These are phyloP conservation scores for Australoheros facetus DNA, from an alignment of 2,797 vertebrate genomes.

Conservation along the genomic window DNA sequence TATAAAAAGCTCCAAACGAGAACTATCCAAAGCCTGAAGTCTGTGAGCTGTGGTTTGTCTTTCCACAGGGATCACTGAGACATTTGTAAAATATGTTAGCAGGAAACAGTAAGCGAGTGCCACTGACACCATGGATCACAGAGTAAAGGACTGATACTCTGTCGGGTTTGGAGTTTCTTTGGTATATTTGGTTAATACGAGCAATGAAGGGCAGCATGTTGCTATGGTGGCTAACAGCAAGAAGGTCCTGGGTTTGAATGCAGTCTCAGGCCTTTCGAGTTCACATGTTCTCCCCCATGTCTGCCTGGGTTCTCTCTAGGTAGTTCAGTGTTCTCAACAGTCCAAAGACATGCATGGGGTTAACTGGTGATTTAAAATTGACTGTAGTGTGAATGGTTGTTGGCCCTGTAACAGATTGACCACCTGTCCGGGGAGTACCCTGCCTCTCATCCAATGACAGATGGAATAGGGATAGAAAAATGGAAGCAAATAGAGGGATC, in stretches of 20 bases:
- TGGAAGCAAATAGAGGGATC: background rate
- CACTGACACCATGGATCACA: background rate
- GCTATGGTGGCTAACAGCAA: background rate
- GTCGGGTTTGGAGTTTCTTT: background rate
- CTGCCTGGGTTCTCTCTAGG: background rate
- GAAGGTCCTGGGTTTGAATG: background rate
- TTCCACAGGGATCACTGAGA: accelerated
- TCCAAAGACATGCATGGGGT: accelerated
- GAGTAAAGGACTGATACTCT: background rate
- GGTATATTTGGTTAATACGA: background rate
- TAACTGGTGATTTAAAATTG: background rate
- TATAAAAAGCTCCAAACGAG: background rate
- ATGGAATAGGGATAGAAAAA: too few relatives aligned
- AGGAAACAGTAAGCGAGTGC: background rate
- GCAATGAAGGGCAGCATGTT: background rate
- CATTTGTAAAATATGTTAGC: background rate
- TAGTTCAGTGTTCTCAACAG: background rate
- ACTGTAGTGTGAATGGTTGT: background rate
- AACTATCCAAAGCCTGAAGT: background rate
- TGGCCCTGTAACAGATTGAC: background rate
- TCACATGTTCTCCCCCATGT: too few relatives aligned
- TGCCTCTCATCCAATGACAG: accelerated
- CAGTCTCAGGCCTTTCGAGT: background rate
- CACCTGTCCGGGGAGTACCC: background rate
- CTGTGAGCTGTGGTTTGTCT: background rate